Base-by-base conservation (phyloP, 2,888 invertebrate genomes). In the Hecatera dysodea region DNA sequence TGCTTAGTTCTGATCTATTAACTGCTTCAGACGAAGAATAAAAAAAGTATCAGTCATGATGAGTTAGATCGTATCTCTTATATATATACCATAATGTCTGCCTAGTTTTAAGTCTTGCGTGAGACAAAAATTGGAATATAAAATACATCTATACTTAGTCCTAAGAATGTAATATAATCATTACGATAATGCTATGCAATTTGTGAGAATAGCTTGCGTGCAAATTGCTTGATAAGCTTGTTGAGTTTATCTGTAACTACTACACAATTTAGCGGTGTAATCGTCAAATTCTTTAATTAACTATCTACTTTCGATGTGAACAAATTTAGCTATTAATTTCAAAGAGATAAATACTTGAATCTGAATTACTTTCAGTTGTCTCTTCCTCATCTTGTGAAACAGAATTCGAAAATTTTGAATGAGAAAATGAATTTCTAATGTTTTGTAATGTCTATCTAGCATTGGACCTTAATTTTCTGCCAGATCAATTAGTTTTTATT, bases 1-100 rank as follows among this genome's bases (percentile, higher is more conserved):
- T 15, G n/a, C 0, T 69, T 8, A 0, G 59, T 78, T 80, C 63
- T 61, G 55, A 65, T 75, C 75, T 63, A 52, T 24, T 75, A 66
- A 15, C 5, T 63, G 29, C 12, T 39, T n/a, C n/a, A n/a, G 15
- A 29, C 57, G 2, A 33, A 56, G 48, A 36, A 48, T n/a, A n/a
- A n/a, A n/a, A n/a, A n/a, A 12, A 12, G 44, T 19, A 15, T 42
- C 7, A 42, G 17, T 27, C 2, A 36, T 55, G 36, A 46, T 36
- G 11, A 68, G 17, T 17, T 22, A 17, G 39, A 17, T n/a, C 29
- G 6, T 9, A 24, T 11, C 2, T n/a, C 29, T 42, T 9, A 2
- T 17, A 33, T 19, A n/a, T 42, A 1, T 2, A 48, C 24, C 29
- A 15, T 19, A 3, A 24, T 19, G 5, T 36, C n/a, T 11, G 19